phyloP scores from a whole-genome alignment of 2,113 vertebrate species.

The Laticauda laticaudata region DNA sequence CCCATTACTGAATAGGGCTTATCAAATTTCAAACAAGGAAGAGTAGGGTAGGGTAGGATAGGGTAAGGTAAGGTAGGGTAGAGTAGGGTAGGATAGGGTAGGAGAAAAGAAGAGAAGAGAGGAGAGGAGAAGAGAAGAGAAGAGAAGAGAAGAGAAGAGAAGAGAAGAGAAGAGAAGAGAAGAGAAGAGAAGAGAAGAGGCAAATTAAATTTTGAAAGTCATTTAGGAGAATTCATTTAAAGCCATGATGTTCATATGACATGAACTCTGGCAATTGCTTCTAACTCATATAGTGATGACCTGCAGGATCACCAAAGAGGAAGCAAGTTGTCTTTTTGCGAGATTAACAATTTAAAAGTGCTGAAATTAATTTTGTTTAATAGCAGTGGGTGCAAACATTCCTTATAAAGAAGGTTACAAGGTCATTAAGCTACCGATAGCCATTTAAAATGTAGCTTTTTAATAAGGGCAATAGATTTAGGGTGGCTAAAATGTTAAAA shows the following conservation, averaged over 20 bases:
- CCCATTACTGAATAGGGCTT: background rate
- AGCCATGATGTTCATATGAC: conserved; percentile 37
- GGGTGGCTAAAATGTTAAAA: conserved; percentile 41
- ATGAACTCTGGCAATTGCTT: conserved; percentile 42
- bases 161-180: background rate
- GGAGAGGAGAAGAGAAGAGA: background rate
- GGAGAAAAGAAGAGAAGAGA: too few relatives aligned
- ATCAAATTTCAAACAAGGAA: background rate
- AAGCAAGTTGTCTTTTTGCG: conserved; percentile 57
- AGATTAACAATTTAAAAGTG: conserved; percentile 64
- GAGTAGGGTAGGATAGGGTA: background rate
- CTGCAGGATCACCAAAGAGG: conserved; percentile 55
- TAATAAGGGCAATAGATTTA: conserved; percentile 55
- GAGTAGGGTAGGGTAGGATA: background rate
- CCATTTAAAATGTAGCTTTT: conserved; percentile 58
- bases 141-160: background rate
- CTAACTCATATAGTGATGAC: conserved; percentile 43
- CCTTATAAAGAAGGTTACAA: conserved; percentile 62
- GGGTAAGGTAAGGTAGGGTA: too few relatives aligned
- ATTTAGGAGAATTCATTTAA: conserved; percentile 45
- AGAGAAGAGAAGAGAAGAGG: background rate
- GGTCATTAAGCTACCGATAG: conserved; percentile 58
- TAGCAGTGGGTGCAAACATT: conserved; percentile 55
- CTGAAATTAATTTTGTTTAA: conserved; percentile 66
- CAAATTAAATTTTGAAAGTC: conserved; percentile 47